phyloP scores from a whole-genome alignment of 2,113 vertebrate genomes.

The Nerophis lumbriciformis region DNA sequence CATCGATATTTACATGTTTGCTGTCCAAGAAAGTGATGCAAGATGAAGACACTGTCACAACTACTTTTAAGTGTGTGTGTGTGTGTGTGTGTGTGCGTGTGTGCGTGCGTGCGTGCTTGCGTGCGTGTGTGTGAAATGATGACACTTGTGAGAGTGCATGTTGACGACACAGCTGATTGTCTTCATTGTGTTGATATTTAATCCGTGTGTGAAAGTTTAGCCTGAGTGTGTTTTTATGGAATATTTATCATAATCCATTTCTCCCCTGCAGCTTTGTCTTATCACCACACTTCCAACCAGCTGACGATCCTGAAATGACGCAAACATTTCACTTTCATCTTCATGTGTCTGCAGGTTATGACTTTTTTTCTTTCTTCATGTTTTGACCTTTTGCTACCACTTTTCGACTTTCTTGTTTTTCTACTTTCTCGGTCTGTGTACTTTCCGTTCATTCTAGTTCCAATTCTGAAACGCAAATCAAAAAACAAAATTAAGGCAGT shows the following conservation, averaged over 20 bases:
- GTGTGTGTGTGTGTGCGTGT: constrained; percentile 9
- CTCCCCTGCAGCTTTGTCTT: constrained; percentile 34
- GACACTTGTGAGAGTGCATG: constrained; percentile 6
- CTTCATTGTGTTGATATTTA: constrained; percentile 25
- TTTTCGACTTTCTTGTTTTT: background rate
- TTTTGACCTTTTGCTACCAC: constrained; percentile 5
- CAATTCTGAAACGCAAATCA: too few species aligned
- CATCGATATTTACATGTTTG: too few species aligned
- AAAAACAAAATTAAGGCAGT: too few species aligned
- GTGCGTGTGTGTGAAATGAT: constrained; percentile 19
- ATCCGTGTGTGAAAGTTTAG: constrained; percentile 48
- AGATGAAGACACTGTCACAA: constrained; percentile 50
- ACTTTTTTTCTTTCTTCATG: constrained; percentile 9
- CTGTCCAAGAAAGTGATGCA: constrained; percentile 46
- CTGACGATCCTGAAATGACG: constrained; percentile 11
- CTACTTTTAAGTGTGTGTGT: constrained; percentile 7
- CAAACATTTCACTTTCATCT: constrained; percentile 28
- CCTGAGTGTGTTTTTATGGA: constrained; percentile 55
- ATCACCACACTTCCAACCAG: constrained; percentile 40
- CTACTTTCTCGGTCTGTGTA: constrained; percentile 57
- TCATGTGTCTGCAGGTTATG: constrained; percentile 45
- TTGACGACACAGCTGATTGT: constrained; percentile 25
- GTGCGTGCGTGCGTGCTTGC: constrained; percentile 17
- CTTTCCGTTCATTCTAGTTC: too few species aligned
- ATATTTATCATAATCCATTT: constrained; percentile 51